Evolutionary conservation across 2,797 vertebrate species (phyloP).

Genomic region (Cossypha niveicapilla): DNA sequence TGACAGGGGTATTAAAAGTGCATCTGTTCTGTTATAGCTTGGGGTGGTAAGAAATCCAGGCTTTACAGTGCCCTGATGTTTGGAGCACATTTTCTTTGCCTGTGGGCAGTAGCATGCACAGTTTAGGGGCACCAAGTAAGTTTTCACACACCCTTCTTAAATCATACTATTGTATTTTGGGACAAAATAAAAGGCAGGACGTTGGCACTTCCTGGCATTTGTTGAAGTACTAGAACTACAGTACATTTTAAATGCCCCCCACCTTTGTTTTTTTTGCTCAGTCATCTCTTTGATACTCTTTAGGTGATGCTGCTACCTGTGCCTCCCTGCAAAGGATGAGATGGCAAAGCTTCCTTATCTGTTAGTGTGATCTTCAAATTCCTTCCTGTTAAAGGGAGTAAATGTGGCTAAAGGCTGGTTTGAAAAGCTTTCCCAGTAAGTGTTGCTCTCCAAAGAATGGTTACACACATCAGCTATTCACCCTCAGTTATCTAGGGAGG

Average conservation of each 20-base stretch:
- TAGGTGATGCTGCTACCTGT: background rate
- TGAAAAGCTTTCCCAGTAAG: background rate
- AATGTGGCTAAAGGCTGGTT: background rate
- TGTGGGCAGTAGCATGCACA: background rate
- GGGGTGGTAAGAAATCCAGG: background rate
- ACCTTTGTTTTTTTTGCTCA: background rate
- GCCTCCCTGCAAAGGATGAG: background rate
- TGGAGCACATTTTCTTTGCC: background rate
- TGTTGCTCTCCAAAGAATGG: background rate
- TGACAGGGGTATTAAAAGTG: background rate
- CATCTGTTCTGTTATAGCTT: background rate
- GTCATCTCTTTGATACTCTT: background rate
- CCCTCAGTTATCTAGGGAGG: slow-evolving; percentile 2
- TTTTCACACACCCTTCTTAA: background rate
- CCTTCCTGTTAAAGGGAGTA: background rate
- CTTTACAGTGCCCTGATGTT: background rate
- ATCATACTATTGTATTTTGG: background rate
- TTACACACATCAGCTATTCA: background rate
- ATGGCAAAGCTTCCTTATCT: background rate
- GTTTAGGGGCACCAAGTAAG: background rate
- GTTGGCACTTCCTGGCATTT: slow-evolving; percentile 32
- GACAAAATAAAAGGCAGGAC: slow-evolving; percentile 23
- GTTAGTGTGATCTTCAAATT: background rate
- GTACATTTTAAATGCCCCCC: background rate
- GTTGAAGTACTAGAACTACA: background rate